A percentile compares a stretch with the other conserved stretches of the same genome.
These are phyloP conservation scores for Drosophila buzzatii DNA, from an alignment of 2,888 invertebrate species.

Conservation along the genomic window DNA sequence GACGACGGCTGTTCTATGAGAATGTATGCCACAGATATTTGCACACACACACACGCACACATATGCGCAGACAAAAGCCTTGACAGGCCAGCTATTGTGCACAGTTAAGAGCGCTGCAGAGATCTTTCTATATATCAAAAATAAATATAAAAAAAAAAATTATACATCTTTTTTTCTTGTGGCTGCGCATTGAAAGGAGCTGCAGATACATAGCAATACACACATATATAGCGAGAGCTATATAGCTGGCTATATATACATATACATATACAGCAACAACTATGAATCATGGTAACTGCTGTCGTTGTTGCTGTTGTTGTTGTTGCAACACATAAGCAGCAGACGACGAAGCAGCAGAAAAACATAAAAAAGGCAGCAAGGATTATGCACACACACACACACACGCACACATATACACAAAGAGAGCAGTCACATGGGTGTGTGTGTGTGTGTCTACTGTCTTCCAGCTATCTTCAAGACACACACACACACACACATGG, in stretches of 20 bases:
- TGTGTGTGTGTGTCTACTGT: constrained; percentile 53
- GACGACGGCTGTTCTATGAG: constrained; percentile 47
- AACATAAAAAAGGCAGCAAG: constrained; percentile 52
- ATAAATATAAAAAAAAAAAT: constrained; percentile 5
- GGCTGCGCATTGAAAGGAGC: constrained; percentile 25
- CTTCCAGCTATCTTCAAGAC: constrained; percentile 68
- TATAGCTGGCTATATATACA: background rate
- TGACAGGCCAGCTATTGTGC: constrained; percentile 36
- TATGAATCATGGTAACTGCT: constrained; percentile 70
- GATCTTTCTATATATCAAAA: constrained; percentile 17
- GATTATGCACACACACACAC: constrained; percentile 46
- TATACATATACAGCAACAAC: constrained; percentile 38
- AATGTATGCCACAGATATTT: constrained; percentile 66
- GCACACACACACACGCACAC: constrained; percentile 35
- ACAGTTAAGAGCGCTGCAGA: constrained; percentile 14
- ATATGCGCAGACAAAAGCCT: constrained; percentile 38
- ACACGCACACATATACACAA: constrained; percentile 13
- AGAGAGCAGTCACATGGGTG: constrained; percentile 16
- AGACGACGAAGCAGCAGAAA: constrained; percentile 29
- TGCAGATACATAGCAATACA: constrained; percentile 31
- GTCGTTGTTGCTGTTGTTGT: constrained; percentile 32
- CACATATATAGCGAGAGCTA: background rate
- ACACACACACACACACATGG: constrained; percentile 31
- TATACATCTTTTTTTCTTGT: background rate
- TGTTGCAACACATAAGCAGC: constrained; percentile 19